Evolutionary conservation across 2,888 invertebrate genomes (phyloP), one percentile per base, ranked within the genome.

Genomic region (Eupithecia insigniata): DNA sequence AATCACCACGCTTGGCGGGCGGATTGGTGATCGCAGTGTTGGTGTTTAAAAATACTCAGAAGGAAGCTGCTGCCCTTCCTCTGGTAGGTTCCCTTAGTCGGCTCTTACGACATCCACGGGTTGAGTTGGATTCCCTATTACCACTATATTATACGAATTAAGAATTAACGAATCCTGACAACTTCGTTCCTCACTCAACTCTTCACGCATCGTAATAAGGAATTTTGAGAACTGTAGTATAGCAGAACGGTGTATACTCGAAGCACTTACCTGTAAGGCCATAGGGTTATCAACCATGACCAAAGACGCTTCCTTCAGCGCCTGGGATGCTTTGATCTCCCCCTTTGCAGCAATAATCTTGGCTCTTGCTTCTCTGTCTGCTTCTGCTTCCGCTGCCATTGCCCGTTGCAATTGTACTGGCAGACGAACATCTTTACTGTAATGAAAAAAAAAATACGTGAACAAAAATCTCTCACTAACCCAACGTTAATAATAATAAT

Each of bases 261-360:
- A 28, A 43, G n/a, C 32, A 64, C 76, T 80, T 85, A 94, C 92
- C 86, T 95, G 91, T 55, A 94, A 81, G 0, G 98, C 97, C 81
- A 97, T 96, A n/a, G 97, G 97, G 79, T 97, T 97, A 85, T 96
- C 96, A 34, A 96, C 94, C 89, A 98, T 97, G 67, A 98, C 97
- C 83, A 98, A 96, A 2, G 98, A 97, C 10, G 98, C 98, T 91
- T 98, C 98, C 88, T 96, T 97, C 65, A 98, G 92, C 6, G 98
- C 97, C 78, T 96, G 95, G 0, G 98, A 97, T 1, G 98, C 98
- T 85, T 96, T 97, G 92, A 97, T 97, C 90, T 98, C 98, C 76
- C 98, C 98, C 82, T 96, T 96, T 0, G 96, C 96, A 0, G 96
- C 96, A 70, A 96, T 95, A 69, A 96, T 95, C 90, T 97, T 96